Conservation (phyloP, 2,888 invertebrate species). For the Minunthozetes semirufus region DNA sequence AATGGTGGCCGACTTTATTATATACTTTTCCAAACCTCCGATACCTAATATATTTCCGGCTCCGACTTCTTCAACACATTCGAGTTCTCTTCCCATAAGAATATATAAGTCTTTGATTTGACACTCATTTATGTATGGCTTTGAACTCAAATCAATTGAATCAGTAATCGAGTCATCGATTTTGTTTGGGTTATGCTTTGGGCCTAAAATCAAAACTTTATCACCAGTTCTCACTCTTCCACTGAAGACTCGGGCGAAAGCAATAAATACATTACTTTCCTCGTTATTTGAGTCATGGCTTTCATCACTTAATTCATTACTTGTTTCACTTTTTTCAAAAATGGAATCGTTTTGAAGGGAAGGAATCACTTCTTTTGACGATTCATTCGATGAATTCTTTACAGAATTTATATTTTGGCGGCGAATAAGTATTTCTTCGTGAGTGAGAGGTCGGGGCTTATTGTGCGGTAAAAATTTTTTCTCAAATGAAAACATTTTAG, state of each 20-base stretch:
- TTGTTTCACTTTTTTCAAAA: slow-evolving; percentile 21
- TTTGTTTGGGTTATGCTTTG: slow-evolving; percentile 72
- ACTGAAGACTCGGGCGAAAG: slow-evolving; percentile 87
- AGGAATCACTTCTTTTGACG: slow-evolving; percentile 34
- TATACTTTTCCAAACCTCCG: slow-evolving; percentile 71
- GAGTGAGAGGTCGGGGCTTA: slow-evolving; percentile 64
- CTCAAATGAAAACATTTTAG: slow-evolving; percentile 83
- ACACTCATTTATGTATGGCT: slow-evolving; percentile 61
- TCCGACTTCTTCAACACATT: slow-evolving; percentile 66
- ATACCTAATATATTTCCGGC: slow-evolving; percentile 89
- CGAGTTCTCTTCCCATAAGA: slow-evolving; percentile 86
- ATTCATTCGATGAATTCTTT: background rate
- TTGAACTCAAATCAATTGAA: slow-evolving; percentile 45
- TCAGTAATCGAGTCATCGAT: background rate
- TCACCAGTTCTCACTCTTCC: slow-evolving; percentile 70
- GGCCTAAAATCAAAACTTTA: slow-evolving; percentile 72
- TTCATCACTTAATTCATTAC: background rate
- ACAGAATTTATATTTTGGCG: slow-evolving; percentile 51
- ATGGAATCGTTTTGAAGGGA: background rate
- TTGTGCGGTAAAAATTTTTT: slow-evolving; percentile 68
- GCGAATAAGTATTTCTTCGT: slow-evolving; percentile 63
- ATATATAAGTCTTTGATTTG: slow-evolving; percentile 70
- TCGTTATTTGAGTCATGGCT: slow-evolving; percentile 45
- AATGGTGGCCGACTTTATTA: slow-evolving; percentile 82
- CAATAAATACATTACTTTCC: slow-evolving; percentile 62